Base-by-base conservation (phyloP, 2,888 invertebrate genomes). In the Philhelius pedissequus region DNA sequence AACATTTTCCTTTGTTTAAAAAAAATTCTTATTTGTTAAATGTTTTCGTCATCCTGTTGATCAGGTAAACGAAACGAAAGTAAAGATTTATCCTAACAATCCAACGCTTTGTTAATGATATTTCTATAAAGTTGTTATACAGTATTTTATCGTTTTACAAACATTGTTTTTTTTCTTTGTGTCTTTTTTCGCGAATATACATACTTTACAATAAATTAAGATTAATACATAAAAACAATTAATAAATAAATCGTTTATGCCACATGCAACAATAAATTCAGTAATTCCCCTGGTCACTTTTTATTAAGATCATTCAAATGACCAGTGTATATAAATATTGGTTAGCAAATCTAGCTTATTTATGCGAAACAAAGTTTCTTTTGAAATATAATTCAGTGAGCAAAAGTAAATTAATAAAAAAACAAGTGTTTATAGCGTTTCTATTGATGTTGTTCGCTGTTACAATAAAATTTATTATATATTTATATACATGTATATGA, bases 141-240 rank as follows among this genome's bases (percentile, higher is more conserved):
- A 84, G 84, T 84, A 84, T 84, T 84, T 80, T 84, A 80, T 84
- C 66, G 79, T 79, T 84, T 80, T 84, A 80, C 80, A 84, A 75
- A 74, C 68, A 68, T 83, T 60, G 69, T 70, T 75, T 68, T 68
- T 73, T 75, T 70, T 66, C 56, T 78, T 66, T 40, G 52, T 79
- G 84, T 84, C 75, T 80, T 80, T 84, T 80, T 79, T 79, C 75
- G 75, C 71, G 69, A 79, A 79, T 79, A 79, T 74, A 69, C 54
- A 79, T 78, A 69, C 56, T 70, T 80, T 80, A 84, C 74, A 79
- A 66, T 78, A 35, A 75, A 66, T 73, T 78, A 76, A 84, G 75
- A 62, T 79, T 74, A 79, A 66, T 60, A 54, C 52, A 66, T 38
- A 40, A 69, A 68, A 22, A 54, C 38, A 45, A 60, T 32, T 35